phyloP scores from a whole-genome alignment of 2,797 vertebrate species.

The Todus mexicanus region DNA sequence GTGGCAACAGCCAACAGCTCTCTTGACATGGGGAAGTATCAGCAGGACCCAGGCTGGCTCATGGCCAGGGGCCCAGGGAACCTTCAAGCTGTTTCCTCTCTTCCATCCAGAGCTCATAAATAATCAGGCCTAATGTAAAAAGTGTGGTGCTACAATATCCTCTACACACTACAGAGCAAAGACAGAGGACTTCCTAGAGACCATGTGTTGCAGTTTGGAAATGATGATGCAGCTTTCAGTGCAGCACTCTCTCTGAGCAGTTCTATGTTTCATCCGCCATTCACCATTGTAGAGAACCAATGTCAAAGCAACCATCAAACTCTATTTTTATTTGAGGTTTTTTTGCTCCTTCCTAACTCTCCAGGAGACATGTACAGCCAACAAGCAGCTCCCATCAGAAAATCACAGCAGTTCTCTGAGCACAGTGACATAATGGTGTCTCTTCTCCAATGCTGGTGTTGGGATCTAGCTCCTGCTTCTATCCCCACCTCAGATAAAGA shows the following conservation, averaged over 20 bases:
- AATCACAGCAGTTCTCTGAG: not conserved
- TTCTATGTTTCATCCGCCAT: not conserved
- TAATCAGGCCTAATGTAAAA: not conserved
- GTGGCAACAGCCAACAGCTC: not conserved
- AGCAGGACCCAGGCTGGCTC: not conserved
- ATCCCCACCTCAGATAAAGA: not conserved
- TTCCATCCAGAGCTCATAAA: not conserved
- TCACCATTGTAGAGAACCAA: not conserved
- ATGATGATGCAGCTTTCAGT: not conserved
- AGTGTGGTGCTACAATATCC: not conserved
- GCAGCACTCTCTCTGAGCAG: not conserved
- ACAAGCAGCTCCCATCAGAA: not conserved
- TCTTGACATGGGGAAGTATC: not conserved
- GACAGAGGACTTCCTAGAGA: not conserved
- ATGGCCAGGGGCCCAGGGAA: rapidly evolving
- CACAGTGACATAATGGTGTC: not conserved
- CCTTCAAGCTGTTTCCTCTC: not conserved
- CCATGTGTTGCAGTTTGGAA: not conserved
- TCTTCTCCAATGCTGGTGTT: not conserved
- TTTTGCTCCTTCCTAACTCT: too few relatives aligned
- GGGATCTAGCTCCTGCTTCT: not conserved
- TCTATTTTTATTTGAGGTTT: not conserved
- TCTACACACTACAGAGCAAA: not conserved
- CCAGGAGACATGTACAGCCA: not conserved
- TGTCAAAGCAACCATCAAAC: not conserved